Evolutionary conservation across 2,797 vertebrate genomes (phyloP).

Genomic region (Sorex maritimensis): DNA sequence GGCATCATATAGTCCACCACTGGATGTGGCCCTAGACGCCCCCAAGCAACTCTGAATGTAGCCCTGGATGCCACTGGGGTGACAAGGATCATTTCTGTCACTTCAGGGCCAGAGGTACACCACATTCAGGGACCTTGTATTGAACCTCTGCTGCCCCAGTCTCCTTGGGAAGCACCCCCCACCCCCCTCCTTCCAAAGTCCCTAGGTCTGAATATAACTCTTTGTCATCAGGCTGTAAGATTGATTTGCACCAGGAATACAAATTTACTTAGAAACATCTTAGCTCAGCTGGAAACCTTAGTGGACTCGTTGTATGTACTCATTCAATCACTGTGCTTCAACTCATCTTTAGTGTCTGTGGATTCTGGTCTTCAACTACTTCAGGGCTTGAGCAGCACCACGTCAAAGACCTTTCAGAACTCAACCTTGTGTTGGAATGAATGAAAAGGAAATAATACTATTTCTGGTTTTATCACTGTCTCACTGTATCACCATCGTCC

Average conservation of each 20-base stretch:
- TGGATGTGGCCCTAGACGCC: too few species aligned
- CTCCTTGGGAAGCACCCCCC: too few species aligned
- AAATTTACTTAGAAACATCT: conserved; percentile 22
- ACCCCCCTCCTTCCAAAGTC: background rate
- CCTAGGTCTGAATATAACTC: background rate
- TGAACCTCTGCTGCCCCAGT: too few species aligned
- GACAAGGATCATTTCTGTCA: too few species aligned
- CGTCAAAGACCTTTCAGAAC: background rate
- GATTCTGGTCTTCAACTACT: background rate
- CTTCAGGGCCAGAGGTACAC: too few species aligned
- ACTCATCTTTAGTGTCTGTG: background rate
- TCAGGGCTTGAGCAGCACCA: background rate
- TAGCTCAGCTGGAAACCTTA: background rate
- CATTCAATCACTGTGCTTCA: background rate
- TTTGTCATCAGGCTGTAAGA: background rate
- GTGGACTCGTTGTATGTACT: background rate
- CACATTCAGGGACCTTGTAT: too few species aligned
- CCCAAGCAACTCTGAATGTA: too few species aligned
- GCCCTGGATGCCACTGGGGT: too few species aligned
- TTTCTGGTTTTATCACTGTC: background rate
- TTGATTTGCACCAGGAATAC: background rate
- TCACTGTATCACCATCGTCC: too few species aligned
- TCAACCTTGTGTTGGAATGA: background rate
- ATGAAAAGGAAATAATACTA: background rate
- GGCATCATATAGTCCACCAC: too few species aligned